These are phyloP conservation scores for Nemurella pictetii DNA, from an alignment of 2,888 invertebrate genomes.

Conservation along the genomic window DNA sequence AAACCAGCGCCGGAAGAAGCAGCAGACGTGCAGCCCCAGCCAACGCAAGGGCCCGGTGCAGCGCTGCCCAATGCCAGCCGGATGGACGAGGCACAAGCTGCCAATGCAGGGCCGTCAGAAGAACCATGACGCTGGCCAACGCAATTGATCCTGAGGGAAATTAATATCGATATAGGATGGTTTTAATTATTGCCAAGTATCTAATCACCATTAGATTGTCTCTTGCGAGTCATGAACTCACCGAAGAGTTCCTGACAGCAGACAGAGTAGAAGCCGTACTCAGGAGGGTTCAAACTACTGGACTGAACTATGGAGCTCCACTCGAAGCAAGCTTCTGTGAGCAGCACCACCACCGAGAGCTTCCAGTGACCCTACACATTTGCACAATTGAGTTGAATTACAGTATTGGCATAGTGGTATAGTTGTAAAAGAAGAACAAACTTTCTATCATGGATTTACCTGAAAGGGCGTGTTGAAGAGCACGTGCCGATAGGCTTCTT, in stretches of 20 bases:
- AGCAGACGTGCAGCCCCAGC: neutral
- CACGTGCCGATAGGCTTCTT: slow-evolving; percentile 82
- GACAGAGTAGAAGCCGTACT: slow-evolving; percentile 54
- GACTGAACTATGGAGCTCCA: slow-evolving; percentile 53
- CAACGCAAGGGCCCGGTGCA: neutral
- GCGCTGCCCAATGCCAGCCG: neutral
- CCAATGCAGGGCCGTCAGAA: neutral
- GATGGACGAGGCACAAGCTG: neutral
- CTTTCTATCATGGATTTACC: slow-evolving; percentile 55
- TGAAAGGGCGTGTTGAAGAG: slow-evolving; percentile 79
- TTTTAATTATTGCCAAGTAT: too few relatives aligned
- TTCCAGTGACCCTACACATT: slow-evolving; percentile 71
- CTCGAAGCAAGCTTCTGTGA: slow-evolving; percentile 79
- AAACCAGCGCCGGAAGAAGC: neutral
- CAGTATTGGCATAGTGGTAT: neutral
- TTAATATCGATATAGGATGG: neutral
- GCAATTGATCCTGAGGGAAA: neutral
- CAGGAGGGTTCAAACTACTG: slow-evolving; percentile 27
- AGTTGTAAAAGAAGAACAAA: slow-evolving; percentile 42
- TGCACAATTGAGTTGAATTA: neutral
- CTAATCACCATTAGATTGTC: neutral
- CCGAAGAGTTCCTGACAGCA: slow-evolving; percentile 55
- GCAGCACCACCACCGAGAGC: slow-evolving; percentile 71
- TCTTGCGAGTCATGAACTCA: slow-evolving; percentile 45
- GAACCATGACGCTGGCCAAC: neutral